Conservation (phyloP, 2,797 vertebrate species). For the Sparus aurata region DNA sequence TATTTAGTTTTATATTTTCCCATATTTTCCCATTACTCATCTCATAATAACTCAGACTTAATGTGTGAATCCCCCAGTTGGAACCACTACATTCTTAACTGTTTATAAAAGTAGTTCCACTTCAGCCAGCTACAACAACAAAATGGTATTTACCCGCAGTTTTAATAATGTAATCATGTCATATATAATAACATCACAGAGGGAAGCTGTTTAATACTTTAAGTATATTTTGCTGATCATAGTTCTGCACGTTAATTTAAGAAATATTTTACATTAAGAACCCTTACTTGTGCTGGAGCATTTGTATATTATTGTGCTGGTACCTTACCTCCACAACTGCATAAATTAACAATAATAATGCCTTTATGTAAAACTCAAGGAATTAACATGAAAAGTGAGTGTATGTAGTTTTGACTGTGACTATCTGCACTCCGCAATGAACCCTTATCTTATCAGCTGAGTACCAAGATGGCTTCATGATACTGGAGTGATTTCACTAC, state of each 20-base stretch:
- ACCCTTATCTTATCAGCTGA: conserved; percentile 72
- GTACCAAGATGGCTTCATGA: conserved; percentile 43
- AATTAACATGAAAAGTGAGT: conserved; percentile 15
- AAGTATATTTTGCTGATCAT: neutral
- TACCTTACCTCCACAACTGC: neutral
- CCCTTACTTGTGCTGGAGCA: neutral
- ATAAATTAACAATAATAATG: neutral
- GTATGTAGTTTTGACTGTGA: conserved; percentile 18
- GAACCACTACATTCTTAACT: neutral
- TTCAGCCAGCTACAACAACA: neutral
- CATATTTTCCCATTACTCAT: neutral
- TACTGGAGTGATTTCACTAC: conserved; percentile 53
- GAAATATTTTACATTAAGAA: neutral
- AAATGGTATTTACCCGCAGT: neutral
- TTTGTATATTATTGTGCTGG: neutral
- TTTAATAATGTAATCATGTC: neutral
- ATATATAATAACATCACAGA: neutral
- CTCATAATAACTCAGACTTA: neutral
- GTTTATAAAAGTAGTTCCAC: neutral
- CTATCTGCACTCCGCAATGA: conserved; percentile 13
- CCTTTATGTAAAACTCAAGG: neutral
- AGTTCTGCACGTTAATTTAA: neutral
- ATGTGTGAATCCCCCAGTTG: neutral
- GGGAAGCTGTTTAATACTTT: neutral
- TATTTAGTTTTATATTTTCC: neutral